phyloP scores from a whole-genome alignment of 37 sponge, comb jelly and placozoan species.

The Mnemiopsis leidyi region DNA sequence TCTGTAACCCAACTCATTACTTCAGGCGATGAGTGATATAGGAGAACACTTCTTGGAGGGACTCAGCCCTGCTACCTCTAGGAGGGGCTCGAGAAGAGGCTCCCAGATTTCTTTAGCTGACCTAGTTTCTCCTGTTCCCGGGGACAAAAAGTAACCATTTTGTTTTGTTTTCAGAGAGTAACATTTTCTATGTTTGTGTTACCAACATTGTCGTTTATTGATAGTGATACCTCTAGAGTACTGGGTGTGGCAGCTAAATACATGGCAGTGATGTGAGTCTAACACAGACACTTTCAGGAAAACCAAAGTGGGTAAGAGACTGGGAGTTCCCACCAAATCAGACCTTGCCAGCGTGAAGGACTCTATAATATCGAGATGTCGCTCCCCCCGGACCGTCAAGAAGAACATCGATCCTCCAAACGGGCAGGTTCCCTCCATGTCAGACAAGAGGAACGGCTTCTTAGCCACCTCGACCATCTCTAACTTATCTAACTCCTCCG shows the following conservation, averaged over 20 bases:
- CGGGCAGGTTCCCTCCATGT: neutral
- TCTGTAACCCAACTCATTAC: no score
- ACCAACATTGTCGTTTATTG: no score
- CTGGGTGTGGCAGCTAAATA: no score
- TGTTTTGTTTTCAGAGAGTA: no score
- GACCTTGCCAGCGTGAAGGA: neutral
- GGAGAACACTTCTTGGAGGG: neutral
- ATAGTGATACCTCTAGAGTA: no score
- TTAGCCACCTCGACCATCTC: neutral
- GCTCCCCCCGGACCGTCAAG: conserved; percentile 4
- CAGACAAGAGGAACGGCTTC: neutral
- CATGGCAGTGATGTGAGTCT: no score
- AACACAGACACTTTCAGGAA: no score
- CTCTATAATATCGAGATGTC: neutral
- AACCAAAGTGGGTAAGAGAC: neutral
- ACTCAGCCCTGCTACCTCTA: conserved; percentile 1
- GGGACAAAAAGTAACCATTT: neutral
- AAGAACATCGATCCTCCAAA: neutral
- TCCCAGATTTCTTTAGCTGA: conserved; percentile 7
- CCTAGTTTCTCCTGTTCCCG: neutral
- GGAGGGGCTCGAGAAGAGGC: conserved; percentile 1
- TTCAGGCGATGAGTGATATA: conserved; percentile 35
- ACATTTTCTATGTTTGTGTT: no score
- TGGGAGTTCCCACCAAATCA: neutral
- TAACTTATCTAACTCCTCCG: neutral